Base-by-base conservation (phyloP, 1,140 invertebrate genomes). In the Calephelis virginiensis region DNA sequence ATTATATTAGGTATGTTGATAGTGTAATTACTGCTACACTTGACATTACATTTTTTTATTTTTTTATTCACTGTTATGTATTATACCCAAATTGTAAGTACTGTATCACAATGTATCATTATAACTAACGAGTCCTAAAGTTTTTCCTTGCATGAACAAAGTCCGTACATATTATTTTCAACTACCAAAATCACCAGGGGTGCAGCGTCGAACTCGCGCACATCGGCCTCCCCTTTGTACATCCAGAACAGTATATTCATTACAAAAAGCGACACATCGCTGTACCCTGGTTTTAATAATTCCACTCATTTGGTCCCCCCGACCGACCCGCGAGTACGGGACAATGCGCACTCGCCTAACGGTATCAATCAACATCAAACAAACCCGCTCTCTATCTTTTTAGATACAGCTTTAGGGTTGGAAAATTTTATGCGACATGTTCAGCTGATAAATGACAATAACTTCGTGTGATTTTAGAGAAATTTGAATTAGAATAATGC, bases 341-440 rank as follows among this genome's bases (percentile, higher is more conserved):
- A 88, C 84, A 86, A 86, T 85, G 76, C 80, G 70, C 74, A 80
- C 83, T 76, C 76, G 77, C 71, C 84, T 88, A 86, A 88, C 87
- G 80, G 87, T 87, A 90, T 90, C 87, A 90, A 90, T 90, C 85
- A 90, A 90, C 85, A 88, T 90, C 85, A 90, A 90, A 90, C 84
- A 83, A 75, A 77, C 77, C 73, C 80, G 75, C 71, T 53, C 74
- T 80, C 74, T 81, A 82, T 83, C 77, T 80, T 74, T 81, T 80
- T 73, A 80, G 69, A 74, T 67, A 73, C 72, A 63, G 66, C 73
- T 69, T 46, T 83, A 89, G 87, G 87, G 87, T 81, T 83, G 78
- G 13, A 46, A 64, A 64, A 59, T 68, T 53, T 63, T 62, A 46
- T 8, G n/a, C 37, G 28, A 17, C 8, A 59, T 38, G 28, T 37